Evolutionary conservation across 2,113 vertebrate genomes (phyloP).

Genomic region (Brevimyrus niger): DNA sequence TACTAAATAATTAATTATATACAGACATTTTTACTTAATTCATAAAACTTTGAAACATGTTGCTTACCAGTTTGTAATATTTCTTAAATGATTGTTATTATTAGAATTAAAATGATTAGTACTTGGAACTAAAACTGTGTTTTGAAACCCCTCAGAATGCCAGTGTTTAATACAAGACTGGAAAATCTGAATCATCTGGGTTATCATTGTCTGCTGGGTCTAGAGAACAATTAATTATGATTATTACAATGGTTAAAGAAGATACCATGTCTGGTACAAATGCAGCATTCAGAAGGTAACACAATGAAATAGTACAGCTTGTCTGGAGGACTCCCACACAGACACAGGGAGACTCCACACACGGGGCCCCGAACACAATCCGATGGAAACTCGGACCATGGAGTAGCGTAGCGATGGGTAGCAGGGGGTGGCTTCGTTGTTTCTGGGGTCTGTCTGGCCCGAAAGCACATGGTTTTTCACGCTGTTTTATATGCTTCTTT

Average conservation of each 20-base stretch:
- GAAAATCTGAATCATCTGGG: background rate
- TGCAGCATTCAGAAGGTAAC: background rate
- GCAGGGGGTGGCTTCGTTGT: background rate
- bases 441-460: background rate
- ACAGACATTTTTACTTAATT: background rate
- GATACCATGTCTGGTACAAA: background rate
- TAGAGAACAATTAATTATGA: background rate
- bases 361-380: background rate
- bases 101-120: background rate
- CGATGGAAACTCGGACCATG: background rate
- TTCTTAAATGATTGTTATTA: background rate
- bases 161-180: background rate
- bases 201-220: background rate
- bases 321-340: background rate
- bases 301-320: background rate
- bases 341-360: background rate
- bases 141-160: background rate
- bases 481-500: background rate
- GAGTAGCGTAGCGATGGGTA: background rate
- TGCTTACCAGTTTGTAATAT: background rate
- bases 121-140: background rate
- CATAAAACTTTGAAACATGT: background rate
- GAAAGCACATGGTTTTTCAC: background rate
- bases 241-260: background rate
- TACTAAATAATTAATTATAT: background rate